These are phyloP conservation scores for Strigamia transsilvanica DNA, from an alignment of 2,888 invertebrate genomes.

Conservation along the genomic window DNA sequence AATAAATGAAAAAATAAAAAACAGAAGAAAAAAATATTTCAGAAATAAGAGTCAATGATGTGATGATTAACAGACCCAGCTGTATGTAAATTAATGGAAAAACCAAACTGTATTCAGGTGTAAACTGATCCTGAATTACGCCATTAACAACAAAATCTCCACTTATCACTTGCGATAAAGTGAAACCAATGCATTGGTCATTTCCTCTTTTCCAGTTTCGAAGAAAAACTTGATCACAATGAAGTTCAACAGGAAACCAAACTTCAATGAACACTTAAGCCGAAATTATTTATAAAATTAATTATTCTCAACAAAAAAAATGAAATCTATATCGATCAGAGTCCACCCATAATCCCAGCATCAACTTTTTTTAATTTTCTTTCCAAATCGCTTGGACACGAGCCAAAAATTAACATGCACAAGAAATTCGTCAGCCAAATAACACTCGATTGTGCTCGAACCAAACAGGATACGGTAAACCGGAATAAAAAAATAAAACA, in stretches of 20 bases:
- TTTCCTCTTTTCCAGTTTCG: neutral
- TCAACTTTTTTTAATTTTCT: neutral
- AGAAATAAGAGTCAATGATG: no score
- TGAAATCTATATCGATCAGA: neutral
- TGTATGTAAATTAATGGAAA: no score
- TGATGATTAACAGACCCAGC: no score
- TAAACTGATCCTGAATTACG: no score
- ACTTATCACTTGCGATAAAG: no score
- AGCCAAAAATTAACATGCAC: neutral
- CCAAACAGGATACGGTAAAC: neutral
- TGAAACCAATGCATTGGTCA: neutral
- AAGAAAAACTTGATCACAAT: neutral
- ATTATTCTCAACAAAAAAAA: no score
- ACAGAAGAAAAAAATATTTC: no score
- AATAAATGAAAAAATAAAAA: neutral
- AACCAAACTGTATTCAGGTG: no score
- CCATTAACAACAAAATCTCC: no score
- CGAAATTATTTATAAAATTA: neutral
- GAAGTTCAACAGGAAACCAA: neutral
- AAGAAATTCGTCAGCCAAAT: neutral
- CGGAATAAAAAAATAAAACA: slow-evolving; percentile 8
- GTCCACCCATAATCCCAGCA: neutral
- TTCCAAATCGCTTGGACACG: neutral
- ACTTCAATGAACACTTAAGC: neutral
- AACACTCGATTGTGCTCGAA: neutral